Conservation (phyloP, 2,797 vertebrate genomes). For the Coreius guichenoti region DNA sequence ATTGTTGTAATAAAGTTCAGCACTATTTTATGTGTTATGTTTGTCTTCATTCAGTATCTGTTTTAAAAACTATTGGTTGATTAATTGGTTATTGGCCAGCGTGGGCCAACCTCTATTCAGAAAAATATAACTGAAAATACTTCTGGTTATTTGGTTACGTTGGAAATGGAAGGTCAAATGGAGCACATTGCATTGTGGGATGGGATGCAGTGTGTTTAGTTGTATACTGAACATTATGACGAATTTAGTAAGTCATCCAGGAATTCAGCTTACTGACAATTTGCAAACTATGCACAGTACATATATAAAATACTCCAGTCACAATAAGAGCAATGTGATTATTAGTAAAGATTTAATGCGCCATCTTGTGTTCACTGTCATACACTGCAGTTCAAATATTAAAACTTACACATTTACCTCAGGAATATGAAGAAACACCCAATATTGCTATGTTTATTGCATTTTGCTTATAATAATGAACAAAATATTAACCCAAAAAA, state of each 20-base stretch:
- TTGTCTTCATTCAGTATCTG: too few species aligned
- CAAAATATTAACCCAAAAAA: not conserved
- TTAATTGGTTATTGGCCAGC: too few species aligned
- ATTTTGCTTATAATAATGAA: not conserved
- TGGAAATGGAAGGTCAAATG: not conserved
- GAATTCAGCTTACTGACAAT: not conserved
- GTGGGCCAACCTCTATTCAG: too few species aligned
- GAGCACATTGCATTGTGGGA: not conserved
- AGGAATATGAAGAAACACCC: not conserved
- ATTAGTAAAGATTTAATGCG: not conserved
- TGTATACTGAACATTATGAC: not conserved
- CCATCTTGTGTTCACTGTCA: slow-evolving; percentile 38
- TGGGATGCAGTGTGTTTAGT: not conserved
- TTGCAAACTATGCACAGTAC: not conserved
- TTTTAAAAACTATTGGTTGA: too few species aligned
- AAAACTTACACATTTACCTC: not conserved
- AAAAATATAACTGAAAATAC: not conserved
- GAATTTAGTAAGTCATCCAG: not conserved
- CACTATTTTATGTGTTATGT: too few species aligned
- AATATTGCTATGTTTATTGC: not conserved
- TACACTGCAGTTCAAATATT: not conserved
- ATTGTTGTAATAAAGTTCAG: too few species aligned
- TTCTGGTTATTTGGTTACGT: not conserved
- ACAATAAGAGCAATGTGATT: not conserved
- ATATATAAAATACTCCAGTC: not conserved